Evolutionary conservation across 2,797 vertebrate species (phyloP).

Genomic region (Okamejei kenojei): DNA sequence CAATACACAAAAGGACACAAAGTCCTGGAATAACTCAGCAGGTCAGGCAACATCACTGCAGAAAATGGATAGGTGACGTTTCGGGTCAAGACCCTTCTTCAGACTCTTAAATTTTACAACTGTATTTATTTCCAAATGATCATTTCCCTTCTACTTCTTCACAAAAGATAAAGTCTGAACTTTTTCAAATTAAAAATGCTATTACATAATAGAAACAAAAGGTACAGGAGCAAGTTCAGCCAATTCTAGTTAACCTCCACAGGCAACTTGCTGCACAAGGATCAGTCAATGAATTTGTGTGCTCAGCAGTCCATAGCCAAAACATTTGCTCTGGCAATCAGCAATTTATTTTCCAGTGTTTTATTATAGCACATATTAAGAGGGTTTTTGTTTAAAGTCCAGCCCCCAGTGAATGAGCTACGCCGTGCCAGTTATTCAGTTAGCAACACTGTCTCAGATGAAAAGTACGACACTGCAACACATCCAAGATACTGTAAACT

Average conservation of each 20-base stretch:
- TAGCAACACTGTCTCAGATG: background rate
- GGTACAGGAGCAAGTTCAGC: background rate
- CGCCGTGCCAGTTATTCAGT: background rate
- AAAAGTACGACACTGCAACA: background rate
- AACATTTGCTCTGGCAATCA: background rate
- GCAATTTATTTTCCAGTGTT: too few species aligned
- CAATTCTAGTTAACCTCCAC: too few species aligned
- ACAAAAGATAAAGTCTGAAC: background rate
- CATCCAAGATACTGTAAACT: background rate
- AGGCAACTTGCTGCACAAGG: background rate
- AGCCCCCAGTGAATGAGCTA: background rate
- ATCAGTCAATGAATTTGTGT: background rate
- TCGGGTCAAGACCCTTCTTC: too few species aligned
- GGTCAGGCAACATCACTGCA: too few species aligned
- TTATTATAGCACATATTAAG: background rate
- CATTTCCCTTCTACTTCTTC: too few species aligned
- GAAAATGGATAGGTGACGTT: too few species aligned
- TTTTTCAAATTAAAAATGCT: background rate
- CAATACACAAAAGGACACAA: too few species aligned
- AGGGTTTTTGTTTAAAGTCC: background rate
- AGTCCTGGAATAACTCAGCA: too few species aligned
- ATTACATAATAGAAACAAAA: background rate
- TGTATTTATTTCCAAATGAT: too few species aligned
- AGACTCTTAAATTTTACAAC: background rate
- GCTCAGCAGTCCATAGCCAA: background rate